Evolutionary conservation across 1,140 invertebrate genomes (phyloP), one percentile per base, ranked within the genome.

Genomic region (Drosophila ficusphila): DNA sequence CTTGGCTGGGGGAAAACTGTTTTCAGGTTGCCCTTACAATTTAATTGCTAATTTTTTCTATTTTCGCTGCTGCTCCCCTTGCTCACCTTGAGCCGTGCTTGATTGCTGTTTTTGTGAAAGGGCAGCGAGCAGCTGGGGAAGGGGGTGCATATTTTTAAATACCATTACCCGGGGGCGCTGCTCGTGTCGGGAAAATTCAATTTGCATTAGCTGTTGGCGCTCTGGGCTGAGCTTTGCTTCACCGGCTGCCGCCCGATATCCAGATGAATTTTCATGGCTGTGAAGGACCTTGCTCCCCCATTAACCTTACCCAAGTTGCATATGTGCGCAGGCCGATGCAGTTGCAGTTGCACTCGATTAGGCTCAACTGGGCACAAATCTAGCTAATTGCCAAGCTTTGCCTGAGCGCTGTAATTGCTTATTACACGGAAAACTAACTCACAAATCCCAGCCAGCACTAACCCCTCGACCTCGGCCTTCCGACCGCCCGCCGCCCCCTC

Each of bases 41-140:
- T 79, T 79, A 79, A 79, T 79, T 79, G 76, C 70, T 79, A 79
- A 79, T 79, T 79, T 79, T 79, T 79, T 68, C 60, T 78, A 67
- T 56, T 78, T 57, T 72, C 23, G 25, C 74, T 16, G 11, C 16
- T 31, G 47, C 27, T 33, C 14, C 39, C 38, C 53, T 72, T 49
- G 76, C 73, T 72, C 54, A 76, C 73, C 64, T 76, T 76, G 72
- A 53, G 56, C 53, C 41, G 23, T 42, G 72, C 68, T 61, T 78
- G 75, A 78, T 78, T 79, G 68, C 76, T 74, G 51, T 61, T 49
- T 61, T 72, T 79, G 69, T 72, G 69, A 44, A 42, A 36, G 38
- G n/a, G 29, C 6, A 34, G 7, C 44, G 36, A 23, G 19, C 4
- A 31, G 31, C 12, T n/a, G n/a, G n/a, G 23, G 29, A 8, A 34